Evolutionary conservation across 1,140 invertebrate genomes (phyloP).

Genomic region (Drosophila erecta): DNA sequence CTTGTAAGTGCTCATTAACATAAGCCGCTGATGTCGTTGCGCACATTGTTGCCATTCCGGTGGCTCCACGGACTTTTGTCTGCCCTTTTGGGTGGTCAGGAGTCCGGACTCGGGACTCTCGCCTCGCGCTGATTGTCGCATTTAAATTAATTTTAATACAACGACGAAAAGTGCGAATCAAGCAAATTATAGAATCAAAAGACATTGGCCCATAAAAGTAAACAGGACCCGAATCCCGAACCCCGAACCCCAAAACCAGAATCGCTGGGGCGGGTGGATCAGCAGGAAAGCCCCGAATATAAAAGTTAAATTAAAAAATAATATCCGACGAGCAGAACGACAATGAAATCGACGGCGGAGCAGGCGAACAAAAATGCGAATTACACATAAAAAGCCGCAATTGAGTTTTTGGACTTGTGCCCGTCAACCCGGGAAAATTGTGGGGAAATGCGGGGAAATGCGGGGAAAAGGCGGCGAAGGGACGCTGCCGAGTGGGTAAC

Average conservation of each 20-base stretch:
- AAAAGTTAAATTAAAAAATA: constrained; percentile 82
- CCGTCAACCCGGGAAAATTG: constrained; percentile 1
- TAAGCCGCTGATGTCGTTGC: constrained; percentile 66
- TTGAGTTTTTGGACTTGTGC: constrained; percentile 71
- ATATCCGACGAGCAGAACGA: constrained; percentile 58
- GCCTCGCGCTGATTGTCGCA: constrained; percentile 50
- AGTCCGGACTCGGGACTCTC: background rate
- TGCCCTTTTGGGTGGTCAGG: constrained; percentile 9
- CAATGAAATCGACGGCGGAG: constrained; percentile 33
- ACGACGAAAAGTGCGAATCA: constrained; percentile 53
- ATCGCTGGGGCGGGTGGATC: constrained; percentile 29
- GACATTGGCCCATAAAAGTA: constrained; percentile 66
- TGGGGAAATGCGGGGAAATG: background rate
- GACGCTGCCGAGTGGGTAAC: constrained; percentile 22
- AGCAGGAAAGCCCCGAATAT: constrained; percentile 62
- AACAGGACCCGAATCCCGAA: constrained; percentile 18
- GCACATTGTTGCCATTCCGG: constrained; percentile 49
- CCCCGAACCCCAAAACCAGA: background rate
- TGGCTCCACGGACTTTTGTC: constrained; percentile 21
- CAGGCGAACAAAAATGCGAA: constrained; percentile 60
- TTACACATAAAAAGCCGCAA: constrained; percentile 82
- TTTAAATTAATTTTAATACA: constrained; percentile 81
- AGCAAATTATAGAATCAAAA: constrained; percentile 67
- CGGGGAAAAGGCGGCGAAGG: background rate
- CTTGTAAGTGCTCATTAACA: constrained; percentile 80